A percentile compares a stretch with the other conserved stretches of the same genome.
These are phyloP conservation scores for Oxycera nigricornis DNA, from an alignment of 2,888 invertebrate genomes.

Conservation along the genomic window DNA sequence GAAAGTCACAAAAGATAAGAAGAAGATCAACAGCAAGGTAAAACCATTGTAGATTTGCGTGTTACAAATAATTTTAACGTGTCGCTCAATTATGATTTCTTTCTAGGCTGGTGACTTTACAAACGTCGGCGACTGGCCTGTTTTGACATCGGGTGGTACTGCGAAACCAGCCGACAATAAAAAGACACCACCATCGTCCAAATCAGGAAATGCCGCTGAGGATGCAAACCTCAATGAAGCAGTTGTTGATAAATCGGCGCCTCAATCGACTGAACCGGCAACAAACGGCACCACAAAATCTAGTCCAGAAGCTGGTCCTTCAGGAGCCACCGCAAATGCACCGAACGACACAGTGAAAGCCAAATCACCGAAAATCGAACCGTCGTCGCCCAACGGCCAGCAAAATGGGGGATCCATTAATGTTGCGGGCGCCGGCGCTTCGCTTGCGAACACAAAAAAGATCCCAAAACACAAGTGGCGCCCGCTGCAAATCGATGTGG, in stretches of 20 bases:
- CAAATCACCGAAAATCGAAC: background rate
- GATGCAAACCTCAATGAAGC: slow-evolving; percentile 37
- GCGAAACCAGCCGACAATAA: slow-evolving; percentile 1
- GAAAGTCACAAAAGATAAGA: slow-evolving; percentile 63
- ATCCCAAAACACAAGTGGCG: slow-evolving; percentile 83
- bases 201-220: slow-evolving; percentile 20
- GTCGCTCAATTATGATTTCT: slow-evolving; percentile 48
- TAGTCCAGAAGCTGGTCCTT: background rate
- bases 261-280: background rate
- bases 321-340: background rate
- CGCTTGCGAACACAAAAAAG: slow-evolving; percentile 52
- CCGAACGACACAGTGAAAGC: background rate
- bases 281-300: background rate
- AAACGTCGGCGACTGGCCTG: slow-evolving; percentile 92
- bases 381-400: background rate
- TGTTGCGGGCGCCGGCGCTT: slow-evolving; percentile 12
- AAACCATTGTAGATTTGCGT: no score
- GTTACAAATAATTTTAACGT: no score
- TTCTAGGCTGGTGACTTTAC: slow-evolving; percentile 84
- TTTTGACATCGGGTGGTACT: slow-evolving; percentile 70
- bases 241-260: slow-evolving; percentile 38
- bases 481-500: slow-evolving; percentile 84
- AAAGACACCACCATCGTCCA: slow-evolving; percentile 19
- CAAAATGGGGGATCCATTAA: background rate
- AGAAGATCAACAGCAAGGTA: slow-evolving; percentile 68